Percentiles rank a stretch among this genome's conserved stretches.
Conservation (phyloP, 2,888 invertebrate genomes). For the Apamea crenata region DNA sequence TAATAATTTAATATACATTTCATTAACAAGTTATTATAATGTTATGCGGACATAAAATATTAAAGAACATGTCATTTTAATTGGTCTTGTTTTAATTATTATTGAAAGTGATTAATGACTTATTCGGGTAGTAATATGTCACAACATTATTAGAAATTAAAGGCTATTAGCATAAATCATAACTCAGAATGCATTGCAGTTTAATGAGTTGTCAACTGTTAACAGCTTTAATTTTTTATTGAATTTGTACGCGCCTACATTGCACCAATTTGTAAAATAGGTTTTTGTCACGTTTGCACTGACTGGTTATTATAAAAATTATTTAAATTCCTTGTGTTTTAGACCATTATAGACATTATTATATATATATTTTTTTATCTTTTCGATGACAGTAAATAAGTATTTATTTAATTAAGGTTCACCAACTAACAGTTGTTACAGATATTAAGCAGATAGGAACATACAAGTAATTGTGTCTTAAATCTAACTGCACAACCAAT, state of each 20-base stretch:
- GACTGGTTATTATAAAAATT: too few species aligned
- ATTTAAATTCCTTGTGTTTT: too few species aligned
- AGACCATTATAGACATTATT: too few species aligned
- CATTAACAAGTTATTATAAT: constrained; percentile 45
- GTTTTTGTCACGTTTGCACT: neutral
- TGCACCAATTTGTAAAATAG: neutral
- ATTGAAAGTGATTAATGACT: constrained; percentile 65
- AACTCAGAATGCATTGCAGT: constrained; percentile 31
- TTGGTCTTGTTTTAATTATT: constrained; percentile 58
- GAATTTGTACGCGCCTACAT: neutral
- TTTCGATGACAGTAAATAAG: too few species aligned
- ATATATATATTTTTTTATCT: too few species aligned
- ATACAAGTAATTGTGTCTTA: too few species aligned
- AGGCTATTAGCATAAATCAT: constrained; percentile 55
- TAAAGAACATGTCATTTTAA: constrained; percentile 55
- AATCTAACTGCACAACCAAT: too few species aligned
- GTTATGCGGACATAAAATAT: constrained; percentile 55
- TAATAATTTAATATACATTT: constrained; percentile 35
- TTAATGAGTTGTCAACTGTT: constrained; percentile 49
- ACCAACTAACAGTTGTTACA: too few species aligned
- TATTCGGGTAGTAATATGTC: constrained; percentile 56
- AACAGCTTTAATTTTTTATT: neutral
- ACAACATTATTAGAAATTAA: constrained; percentile 64
- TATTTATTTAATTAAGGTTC: too few species aligned
- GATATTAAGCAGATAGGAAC: too few species aligned